Percentiles rank a stretch among this genome's conserved stretches.
phyloP scores from a whole-genome alignment of 2,113 vertebrate species.

The Strigops habroptila region DNA sequence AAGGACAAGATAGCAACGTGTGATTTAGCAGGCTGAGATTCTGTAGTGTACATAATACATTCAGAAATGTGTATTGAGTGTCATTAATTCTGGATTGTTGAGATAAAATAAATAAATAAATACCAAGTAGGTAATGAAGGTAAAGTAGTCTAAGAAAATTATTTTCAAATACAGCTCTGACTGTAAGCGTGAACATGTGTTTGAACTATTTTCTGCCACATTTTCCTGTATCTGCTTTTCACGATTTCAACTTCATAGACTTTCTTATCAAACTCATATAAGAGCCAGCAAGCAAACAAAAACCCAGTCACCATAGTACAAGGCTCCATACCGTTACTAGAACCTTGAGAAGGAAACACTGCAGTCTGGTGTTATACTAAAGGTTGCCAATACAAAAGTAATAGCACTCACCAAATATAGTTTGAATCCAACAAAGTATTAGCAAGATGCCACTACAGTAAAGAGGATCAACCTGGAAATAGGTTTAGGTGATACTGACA shows the following conservation, averaged over 20 bases:
- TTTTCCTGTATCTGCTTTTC: background rate
- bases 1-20: background rate
- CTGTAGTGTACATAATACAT: constrained; percentile 39
- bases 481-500: background rate
- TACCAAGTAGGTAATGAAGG: background rate
- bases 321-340: background rate
- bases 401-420: background rate
- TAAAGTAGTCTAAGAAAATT: background rate
- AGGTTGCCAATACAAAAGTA: constrained; percentile 5
- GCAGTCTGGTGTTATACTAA: background rate
- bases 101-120: constrained; percentile 40
- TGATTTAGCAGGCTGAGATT: background rate
- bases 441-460: background rate
- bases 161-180: background rate
- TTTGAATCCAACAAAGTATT: background rate
- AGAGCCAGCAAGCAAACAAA: constrained; percentile 37
- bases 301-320: constrained; percentile 37
- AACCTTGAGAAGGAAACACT: background rate
- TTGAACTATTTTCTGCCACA: background rate
- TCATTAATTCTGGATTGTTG: background rate
- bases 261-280: constrained; percentile 17
- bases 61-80: background rate
- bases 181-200: background rate
- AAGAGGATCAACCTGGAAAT: constrained; percentile 2
- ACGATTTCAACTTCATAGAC: background rate